These are phyloP conservation scores for Zaprionus vittiger DNA, from an alignment of 1,140 invertebrate species.

Conservation along the genomic window DNA sequence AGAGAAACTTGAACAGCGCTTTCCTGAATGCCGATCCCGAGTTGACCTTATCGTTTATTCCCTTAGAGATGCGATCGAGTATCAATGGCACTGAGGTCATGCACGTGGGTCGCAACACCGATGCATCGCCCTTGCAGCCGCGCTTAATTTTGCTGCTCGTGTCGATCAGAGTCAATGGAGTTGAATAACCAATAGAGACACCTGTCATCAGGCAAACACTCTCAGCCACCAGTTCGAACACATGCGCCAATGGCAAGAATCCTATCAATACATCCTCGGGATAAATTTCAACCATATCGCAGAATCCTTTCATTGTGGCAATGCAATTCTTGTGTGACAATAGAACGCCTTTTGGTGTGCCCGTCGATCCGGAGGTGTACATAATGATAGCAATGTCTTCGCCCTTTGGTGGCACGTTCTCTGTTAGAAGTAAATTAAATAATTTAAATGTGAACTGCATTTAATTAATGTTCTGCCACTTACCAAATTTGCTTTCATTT, in stretches of 20 bases:
- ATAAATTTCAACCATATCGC: constrained; percentile 90
- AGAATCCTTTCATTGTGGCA: constrained; percentile 94
- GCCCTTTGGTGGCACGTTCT: constrained; percentile 86
- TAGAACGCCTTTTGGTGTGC: constrained; percentile 94
- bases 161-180: constrained; percentile 97
- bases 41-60: constrained; percentile 95
- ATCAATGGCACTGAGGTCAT: constrained; percentile 98
- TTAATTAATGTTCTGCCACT: constrained; percentile 1
- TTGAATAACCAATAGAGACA: constrained; percentile 98
- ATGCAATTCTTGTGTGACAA: constrained; percentile 97
- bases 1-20: constrained; percentile 95
- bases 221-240: constrained; percentile 96
- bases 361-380: constrained; percentile 98
- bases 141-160: constrained; percentile 97
- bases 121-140: constrained; percentile 95
- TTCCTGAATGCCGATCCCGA: constrained; percentile 90
- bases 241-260: constrained; percentile 98
- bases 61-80: constrained; percentile 97
- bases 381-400: constrained; percentile 96
- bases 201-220: constrained; percentile 91
- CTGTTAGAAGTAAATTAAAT: constrained; percentile 69
- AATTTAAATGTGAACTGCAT: not conserved
- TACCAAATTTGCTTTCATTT: constrained; percentile 81
- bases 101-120: constrained; percentile 95
- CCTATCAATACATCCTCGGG: constrained; percentile 95